These are phyloP conservation scores for Gymnothorax reevesii DNA, from an alignment of 2,797 vertebrate genomes.

Conservation along the genomic window DNA sequence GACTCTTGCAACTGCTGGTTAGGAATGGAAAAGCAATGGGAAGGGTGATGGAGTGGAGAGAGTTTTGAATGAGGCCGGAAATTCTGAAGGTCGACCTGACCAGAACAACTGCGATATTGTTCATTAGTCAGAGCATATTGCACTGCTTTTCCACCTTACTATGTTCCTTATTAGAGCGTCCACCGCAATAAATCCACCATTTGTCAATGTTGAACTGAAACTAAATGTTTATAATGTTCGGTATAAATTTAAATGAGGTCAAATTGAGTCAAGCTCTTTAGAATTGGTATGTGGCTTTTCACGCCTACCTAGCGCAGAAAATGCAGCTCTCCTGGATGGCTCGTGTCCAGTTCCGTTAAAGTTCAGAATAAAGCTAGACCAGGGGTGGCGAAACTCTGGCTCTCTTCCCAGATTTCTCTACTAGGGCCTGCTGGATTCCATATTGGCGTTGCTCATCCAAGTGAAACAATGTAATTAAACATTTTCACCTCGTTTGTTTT, in stretches of 20 bases:
- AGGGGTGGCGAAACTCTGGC: not conserved
- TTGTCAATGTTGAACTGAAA: not conserved
- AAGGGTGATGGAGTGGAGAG: not conserved
- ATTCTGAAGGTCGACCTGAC: not conserved
- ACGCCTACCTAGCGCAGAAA: no score
- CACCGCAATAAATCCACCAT: not conserved
- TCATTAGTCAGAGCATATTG: not conserved
- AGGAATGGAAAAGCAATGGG: not conserved
- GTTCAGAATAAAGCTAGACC: not conserved
- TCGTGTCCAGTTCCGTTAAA: not conserved
- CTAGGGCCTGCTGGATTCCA: not conserved
- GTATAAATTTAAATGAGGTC: not conserved
- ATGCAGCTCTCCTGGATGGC: no score
- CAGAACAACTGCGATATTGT: not conserved
- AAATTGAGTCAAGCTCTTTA: not conserved
- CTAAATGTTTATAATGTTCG: not conserved
- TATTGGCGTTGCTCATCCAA: not conserved
- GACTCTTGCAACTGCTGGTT: not conserved
- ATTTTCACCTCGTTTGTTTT: not conserved
- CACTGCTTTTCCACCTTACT: not conserved
- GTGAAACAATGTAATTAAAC: not conserved
- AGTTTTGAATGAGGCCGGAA: not conserved
- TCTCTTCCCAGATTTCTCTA: not conserved
- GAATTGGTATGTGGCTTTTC: no score
- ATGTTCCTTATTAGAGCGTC: not conserved